These are phyloP conservation scores for Muscicapa adusta DNA, from an alignment of 2,113 vertebrate species.

Conservation along the genomic window DNA sequence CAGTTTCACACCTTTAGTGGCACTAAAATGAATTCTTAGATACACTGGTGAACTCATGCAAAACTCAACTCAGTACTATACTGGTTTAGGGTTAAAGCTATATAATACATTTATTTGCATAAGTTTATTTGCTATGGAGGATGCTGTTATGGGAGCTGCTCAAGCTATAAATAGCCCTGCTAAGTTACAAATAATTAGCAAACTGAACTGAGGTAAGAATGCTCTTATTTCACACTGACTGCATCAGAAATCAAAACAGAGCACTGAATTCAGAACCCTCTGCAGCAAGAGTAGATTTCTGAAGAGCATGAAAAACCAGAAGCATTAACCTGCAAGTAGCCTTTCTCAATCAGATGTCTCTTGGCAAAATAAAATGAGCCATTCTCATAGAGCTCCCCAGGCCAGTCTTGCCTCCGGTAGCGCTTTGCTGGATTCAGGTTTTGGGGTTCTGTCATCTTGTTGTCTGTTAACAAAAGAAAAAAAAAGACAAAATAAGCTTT, in stretches of 20 bases:
- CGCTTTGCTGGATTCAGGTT: slow-evolving; percentile 83
- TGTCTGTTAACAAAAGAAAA: slow-evolving; percentile 16
- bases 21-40: neutral
- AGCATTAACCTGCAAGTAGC: slow-evolving; percentile 82
- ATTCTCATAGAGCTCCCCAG: slow-evolving; percentile 92
- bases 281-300: neutral
- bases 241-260: neutral
- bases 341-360: slow-evolving; percentile 75
- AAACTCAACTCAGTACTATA: neutral
- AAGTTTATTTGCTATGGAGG: neutral
- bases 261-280: neutral
- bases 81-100: neutral
- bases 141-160: neutral
- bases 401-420: slow-evolving; percentile 91
- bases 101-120: neutral
- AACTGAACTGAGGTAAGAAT: neutral
- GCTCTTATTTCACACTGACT: neutral
- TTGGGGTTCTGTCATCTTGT: slow-evolving; percentile 73
- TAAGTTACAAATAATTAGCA: neutral
- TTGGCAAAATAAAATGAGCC: slow-evolving; percentile 91
- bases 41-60: neutral
- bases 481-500: neutral
- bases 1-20: neutral
- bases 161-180: neutral
- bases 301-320: neutral